Base-by-base conservation (phyloP, 2,888 invertebrate species). In the Drosophila kanekoi region DNA sequence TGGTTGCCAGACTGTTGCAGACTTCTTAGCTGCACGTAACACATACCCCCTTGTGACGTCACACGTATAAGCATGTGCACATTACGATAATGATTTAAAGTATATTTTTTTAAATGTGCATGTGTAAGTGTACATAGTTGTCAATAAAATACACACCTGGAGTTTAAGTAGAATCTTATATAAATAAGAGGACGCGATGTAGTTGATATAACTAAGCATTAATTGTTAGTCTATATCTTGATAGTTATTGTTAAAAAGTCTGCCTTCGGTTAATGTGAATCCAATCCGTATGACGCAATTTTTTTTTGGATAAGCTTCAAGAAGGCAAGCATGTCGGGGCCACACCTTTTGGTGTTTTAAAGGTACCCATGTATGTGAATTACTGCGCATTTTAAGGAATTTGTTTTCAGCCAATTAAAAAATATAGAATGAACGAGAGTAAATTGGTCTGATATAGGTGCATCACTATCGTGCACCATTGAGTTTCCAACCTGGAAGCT, bases 11-110 rank as follows among this genome's bases (percentile, higher is more conserved):
- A 37, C 43, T 43, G 16, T 28, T n/a, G n/a, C n/a, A n/a, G n/a
- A n/a, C n/a, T n/a, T 41, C n/a, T 37, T 44, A 58, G 45, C 51
- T 49, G 44, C 54, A 61, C 63, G 69, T 71, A 76, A 67, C 57
- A 67, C 57, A 44, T 33, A 44, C 37, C 37, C 32, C 41, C 38
- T 20, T 20, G 48, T 87, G 89, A 87, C 89, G 84, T 89, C 89
- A 77, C 79, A 83, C 84, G 81, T 41, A 37, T 61, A 47, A 72
- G 75, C 89, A 90, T 87, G 87, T 90, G 89, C 72, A 35, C 43
- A 73, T 80, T 85, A 77, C 59, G 73, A 52, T 66, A 61, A 54
- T 43, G 20, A 38, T 18, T 47, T 32, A 16, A 38, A 23, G 20
- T 43, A 38, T 28, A 10, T 38, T 37, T 28, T n/a, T 44, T 33